Percentiles rank a stretch among this genome's conserved stretches.
Conservation (phyloP, 2,888 invertebrate species). For the Taphrorychus bicolor region DNA sequence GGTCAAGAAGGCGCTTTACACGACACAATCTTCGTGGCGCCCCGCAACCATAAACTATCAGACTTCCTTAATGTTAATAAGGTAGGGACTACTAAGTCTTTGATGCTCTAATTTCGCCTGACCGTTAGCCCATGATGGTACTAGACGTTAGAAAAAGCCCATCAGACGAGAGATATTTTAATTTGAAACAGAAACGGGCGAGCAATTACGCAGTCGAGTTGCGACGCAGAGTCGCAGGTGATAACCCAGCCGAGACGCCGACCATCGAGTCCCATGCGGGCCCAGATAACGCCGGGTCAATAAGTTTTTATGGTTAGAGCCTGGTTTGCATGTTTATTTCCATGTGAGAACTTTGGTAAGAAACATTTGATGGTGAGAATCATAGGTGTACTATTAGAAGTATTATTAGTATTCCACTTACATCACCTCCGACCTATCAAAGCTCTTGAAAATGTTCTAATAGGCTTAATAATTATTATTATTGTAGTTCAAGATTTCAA, state of each 20-base stretch:
- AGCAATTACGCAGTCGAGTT: constrained; percentile 23
- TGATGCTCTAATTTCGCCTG: neutral
- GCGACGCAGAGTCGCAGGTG: constrained; percentile 21
- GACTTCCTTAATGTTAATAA: neutral
- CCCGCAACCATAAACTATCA: neutral
- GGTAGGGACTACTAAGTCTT: neutral
- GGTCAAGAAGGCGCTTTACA: too few relatives aligned
- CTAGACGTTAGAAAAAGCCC: constrained; percentile 2
- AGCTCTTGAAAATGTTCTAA: too few relatives aligned
- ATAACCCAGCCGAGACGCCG: constrained; percentile 26
- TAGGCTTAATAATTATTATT: too few relatives aligned
- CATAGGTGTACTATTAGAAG: too few relatives aligned
- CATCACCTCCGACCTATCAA: too few relatives aligned
- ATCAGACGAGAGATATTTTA: neutral
- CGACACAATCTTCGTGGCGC: neutral
- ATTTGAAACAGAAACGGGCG: constrained; percentile 1
- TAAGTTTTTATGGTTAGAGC: constrained; percentile 15
- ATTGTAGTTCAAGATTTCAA: too few relatives aligned
- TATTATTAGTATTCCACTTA: too few relatives aligned
- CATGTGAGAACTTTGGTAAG: neutral
- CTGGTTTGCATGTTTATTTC: neutral
- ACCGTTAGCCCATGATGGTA: constrained; percentile 9
- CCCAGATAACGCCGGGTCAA: constrained; percentile 20
- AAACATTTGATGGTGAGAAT: neutral
- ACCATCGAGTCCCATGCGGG: constrained; percentile 23